Conservation (phyloP, 2,113 vertebrate species). For the Sebastes schlegelii region DNA sequence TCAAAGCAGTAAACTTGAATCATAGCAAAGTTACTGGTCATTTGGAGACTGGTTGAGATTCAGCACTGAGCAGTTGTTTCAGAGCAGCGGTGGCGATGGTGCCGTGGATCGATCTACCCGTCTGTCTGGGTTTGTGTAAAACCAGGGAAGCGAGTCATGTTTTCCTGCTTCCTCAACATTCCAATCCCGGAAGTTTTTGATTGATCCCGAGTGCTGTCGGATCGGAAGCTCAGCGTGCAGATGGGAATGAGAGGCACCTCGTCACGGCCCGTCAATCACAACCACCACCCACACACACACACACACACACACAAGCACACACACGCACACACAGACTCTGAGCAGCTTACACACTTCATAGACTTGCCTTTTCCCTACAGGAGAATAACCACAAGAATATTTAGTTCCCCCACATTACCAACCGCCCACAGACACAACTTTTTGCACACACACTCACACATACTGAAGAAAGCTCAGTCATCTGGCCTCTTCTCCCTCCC, state of each 20-base stretch:
- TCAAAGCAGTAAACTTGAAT: conserved; percentile 5
- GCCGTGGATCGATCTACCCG: conserved; percentile 51
- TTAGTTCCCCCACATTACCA: conserved; percentile 76
- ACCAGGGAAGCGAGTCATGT: conserved; percentile 71
- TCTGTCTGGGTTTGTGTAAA: conserved; percentile 66
- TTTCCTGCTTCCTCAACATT: conserved; percentile 71
- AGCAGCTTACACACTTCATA: conserved; percentile 77
- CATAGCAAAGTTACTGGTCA: neutral
- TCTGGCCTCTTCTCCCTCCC: neutral
- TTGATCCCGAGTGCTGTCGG: conserved; percentile 70
- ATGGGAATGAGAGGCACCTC: conserved; percentile 71
- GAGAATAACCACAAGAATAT: conserved; percentile 75
- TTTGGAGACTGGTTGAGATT: conserved; percentile 41
- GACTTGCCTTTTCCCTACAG: conserved; percentile 66
- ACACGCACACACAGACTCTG: conserved; percentile 30
- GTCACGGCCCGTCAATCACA: conserved; percentile 77
- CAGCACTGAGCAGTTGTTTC: conserved; percentile 29
- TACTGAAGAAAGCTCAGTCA: conserved; percentile 28
- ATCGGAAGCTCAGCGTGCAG: conserved; percentile 64
- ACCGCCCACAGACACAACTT: conserved; percentile 32
- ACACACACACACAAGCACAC: conserved; percentile 9
- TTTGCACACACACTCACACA: conserved; percentile 19
- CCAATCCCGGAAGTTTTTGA: conserved; percentile 74
- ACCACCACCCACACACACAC: conserved; percentile 30
- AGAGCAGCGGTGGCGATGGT: conserved; percentile 37